These are phyloP conservation scores for Spheniscus humboldti DNA, from an alignment of 2,797 vertebrate species.

Conservation along the genomic window DNA sequence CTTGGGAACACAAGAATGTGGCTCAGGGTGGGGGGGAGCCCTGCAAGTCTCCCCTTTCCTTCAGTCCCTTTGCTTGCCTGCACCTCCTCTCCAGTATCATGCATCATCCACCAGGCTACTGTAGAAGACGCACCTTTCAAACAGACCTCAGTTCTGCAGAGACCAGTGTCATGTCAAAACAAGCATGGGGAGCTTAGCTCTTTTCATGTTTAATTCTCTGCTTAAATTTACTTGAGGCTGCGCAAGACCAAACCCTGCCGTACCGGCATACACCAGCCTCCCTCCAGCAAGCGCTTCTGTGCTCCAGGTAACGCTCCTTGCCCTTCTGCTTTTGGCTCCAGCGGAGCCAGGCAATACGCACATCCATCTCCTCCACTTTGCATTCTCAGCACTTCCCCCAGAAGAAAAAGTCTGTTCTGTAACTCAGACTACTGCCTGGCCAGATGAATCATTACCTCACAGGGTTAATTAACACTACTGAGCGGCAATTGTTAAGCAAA, in stretches of 20 bases:
- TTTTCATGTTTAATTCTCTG: neutral
- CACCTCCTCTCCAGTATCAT: neutral
- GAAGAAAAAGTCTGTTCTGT: neutral
- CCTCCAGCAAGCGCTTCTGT: neutral
- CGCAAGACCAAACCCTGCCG: neutral
- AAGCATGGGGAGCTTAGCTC: neutral
- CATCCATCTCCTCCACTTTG: accelerated
- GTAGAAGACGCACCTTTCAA: neutral
- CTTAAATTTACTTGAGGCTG: neutral
- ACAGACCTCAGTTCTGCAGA: neutral
- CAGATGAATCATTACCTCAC: neutral
- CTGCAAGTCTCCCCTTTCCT: neutral
- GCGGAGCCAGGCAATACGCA: accelerated
- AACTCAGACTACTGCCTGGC: neutral
- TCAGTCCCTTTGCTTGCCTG: neutral
- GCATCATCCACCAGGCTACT: neutral
- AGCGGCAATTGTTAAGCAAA: neutral
- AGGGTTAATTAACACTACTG: neutral
- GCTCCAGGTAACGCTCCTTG: neutral
- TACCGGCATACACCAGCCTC: accelerated
- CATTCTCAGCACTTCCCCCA: neutral
- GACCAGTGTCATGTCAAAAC: accelerated
- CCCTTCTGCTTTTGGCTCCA: neutral
- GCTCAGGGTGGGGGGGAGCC: neutral
- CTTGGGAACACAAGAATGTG: accelerated